These are phyloP conservation scores for Dasysyrphus tricinctus DNA, from an alignment of 2,888 invertebrate genomes.

Conservation along the genomic window DNA sequence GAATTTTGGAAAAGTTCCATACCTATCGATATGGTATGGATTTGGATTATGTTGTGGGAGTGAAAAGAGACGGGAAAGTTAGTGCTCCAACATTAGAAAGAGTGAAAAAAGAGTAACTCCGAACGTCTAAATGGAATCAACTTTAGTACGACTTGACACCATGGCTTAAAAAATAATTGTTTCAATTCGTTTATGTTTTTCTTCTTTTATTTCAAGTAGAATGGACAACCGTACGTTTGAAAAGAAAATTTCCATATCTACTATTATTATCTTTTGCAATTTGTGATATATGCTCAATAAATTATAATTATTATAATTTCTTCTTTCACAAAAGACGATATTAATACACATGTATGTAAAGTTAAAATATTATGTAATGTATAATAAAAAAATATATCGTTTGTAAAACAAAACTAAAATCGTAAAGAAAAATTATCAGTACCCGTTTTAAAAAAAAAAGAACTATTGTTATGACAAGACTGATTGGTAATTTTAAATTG, in stretches of 20 bases:
- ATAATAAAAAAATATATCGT: constrained; percentile 10
- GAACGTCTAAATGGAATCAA: too few relatives aligned
- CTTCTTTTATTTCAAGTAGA: constrained; percentile 19
- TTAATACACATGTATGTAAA: constrained; percentile 44
- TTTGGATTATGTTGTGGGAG: too few relatives aligned
- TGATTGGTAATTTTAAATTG: constrained; percentile 74
- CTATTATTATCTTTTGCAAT: constrained; percentile 65
- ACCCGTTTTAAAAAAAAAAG: constrained; percentile 60
- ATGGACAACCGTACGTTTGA: constrained; percentile 19
- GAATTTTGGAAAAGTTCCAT: too few relatives aligned
- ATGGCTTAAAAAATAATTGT: background rate
- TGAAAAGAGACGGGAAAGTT: too few relatives aligned
- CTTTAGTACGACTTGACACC: background rate
- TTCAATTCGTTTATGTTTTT: background rate
- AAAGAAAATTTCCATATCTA: constrained; percentile 66
- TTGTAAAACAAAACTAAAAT: constrained; percentile 27
- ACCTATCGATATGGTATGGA: too few relatives aligned
- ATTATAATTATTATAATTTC: constrained; percentile 34
- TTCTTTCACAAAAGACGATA: constrained; percentile 51
- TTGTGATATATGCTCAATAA: constrained; percentile 76
- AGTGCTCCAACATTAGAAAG: too few relatives aligned
- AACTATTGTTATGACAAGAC: constrained; percentile 73
- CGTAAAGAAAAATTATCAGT: constrained; percentile 60
- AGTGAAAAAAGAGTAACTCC: too few relatives aligned
- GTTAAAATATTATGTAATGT: constrained; percentile 37